Conservation (phyloP, 2,888 invertebrate species). For the Cybosia mesomella region DNA sequence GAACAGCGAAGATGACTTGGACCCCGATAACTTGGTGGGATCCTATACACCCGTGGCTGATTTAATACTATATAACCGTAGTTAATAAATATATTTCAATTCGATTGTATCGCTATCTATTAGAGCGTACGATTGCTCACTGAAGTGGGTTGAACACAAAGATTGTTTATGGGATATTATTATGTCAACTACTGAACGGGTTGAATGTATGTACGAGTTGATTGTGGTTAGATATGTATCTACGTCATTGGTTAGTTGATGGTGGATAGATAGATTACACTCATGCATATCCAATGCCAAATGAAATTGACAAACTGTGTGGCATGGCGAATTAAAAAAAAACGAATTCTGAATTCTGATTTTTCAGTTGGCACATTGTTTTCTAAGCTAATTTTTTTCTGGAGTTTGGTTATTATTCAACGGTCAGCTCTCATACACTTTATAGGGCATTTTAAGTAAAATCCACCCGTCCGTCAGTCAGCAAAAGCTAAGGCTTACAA, state of each 20-base stretch:
- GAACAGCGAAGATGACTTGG: no score
- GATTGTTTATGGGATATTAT: background rate
- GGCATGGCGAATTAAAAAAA: background rate
- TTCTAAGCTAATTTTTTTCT: no score
- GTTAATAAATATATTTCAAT: background rate
- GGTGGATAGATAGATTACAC: background rate
- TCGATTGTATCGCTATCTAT: background rate
- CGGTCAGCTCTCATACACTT: no score
- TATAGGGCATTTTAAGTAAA: no score
- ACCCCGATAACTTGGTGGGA: no score
- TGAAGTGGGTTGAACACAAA: background rate
- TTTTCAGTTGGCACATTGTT: no score
- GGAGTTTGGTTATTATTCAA: no score
- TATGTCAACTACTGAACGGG: slow-evolving; percentile 8
- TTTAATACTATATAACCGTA: background rate
- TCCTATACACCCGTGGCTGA: no score
- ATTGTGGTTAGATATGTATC: background rate
- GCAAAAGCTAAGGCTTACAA: no score
- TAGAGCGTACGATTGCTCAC: background rate
- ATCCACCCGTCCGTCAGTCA: no score
- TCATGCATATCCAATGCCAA: background rate
- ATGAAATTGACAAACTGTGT: background rate
- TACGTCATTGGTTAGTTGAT: background rate
- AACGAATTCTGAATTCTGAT: no score
- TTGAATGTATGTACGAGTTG: background rate